Evolutionary conservation across 1,140 invertebrate species (phyloP).

Genomic region (Cotesia typhae): DNA sequence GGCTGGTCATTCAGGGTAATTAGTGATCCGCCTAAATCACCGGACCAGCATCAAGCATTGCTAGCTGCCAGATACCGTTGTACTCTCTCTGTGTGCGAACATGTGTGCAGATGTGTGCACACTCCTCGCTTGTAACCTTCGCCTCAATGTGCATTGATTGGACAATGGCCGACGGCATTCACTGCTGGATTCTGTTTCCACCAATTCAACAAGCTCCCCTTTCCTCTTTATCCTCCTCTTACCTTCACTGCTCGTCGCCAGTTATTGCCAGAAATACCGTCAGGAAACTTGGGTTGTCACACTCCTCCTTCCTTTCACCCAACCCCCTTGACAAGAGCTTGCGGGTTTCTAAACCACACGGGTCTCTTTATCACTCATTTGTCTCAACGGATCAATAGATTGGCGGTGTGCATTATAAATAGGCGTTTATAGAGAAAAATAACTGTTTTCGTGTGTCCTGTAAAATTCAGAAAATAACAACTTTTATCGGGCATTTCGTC

Average conservation of each 20-base stretch:
- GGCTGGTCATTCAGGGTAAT: conserved; percentile 55
- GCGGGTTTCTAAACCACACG: conserved; percentile 22
- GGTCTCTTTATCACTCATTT: neutral
- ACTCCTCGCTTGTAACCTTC: conserved; percentile 36
- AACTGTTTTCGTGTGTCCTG: neutral
- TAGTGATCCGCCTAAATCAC: conserved; percentile 57
- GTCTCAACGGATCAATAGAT: neutral
- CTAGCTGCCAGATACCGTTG: conserved; percentile 52
- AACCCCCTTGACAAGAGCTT: conserved; percentile 18
- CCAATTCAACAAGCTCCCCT: conserved; percentile 15
- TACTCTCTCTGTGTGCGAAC: conserved; percentile 45
- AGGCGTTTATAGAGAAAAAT: neutral
- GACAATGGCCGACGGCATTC: conserved; percentile 42
- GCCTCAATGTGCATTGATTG: conserved; percentile 56
- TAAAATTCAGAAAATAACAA: no score
- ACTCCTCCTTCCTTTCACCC: neutral
- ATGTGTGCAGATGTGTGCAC: conserved; percentile 22
- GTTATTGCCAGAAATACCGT: no score
- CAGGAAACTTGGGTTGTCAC: neutral
- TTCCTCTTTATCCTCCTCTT: no score
- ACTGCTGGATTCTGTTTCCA: conserved; percentile 22
- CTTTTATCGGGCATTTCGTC: no score
- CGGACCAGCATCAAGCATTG: conserved; percentile 51
- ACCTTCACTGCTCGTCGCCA: no score
- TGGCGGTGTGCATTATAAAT: no score